phyloP scores from a whole-genome alignment of 2,888 invertebrate genomes.

The Noctua janthina region DNA sequence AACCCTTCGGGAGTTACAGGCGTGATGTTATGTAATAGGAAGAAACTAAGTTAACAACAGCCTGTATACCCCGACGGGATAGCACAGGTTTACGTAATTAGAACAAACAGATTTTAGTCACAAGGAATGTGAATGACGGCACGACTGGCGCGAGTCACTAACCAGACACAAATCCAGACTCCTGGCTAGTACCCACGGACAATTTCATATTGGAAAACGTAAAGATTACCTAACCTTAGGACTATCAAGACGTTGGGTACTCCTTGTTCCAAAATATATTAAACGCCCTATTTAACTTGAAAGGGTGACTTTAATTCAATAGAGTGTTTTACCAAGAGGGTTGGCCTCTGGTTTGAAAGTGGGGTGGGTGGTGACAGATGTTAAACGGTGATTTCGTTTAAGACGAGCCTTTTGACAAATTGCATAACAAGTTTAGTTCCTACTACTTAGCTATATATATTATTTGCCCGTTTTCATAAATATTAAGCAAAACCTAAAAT shows the following conservation, averaged over 20 bases:
- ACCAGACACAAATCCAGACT: not conserved
- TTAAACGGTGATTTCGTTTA: conserved; percentile 37
- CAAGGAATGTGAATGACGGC: not conserved
- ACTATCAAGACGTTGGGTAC: conserved; percentile 29
- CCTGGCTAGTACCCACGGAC: not conserved
- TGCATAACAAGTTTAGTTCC: not conserved
- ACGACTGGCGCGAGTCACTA: not conserved
- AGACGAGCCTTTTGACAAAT: conserved; percentile 17
- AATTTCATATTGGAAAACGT: not conserved
- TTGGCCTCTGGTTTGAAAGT: conserved; percentile 45
- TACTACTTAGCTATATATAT: not conserved
- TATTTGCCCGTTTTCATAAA: not conserved
- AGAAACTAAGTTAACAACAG: not conserved
- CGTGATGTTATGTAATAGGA: not conserved
- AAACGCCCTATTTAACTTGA: conserved; percentile 62
- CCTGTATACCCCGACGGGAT: not conserved
- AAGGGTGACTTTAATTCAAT: conserved; percentile 72
- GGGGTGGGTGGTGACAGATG: conserved; percentile 54
- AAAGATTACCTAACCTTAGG: too few species aligned
- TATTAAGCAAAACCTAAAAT: not conserved
- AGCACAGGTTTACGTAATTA: not conserved
- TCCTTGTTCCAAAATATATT: conserved; percentile 50
- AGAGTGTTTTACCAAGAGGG: conserved; percentile 64
- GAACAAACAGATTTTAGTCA: not conserved
- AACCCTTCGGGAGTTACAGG: not conserved